Base-by-base conservation (phyloP, 2,797 vertebrate species). In the Cirrhinus molitorella region DNA sequence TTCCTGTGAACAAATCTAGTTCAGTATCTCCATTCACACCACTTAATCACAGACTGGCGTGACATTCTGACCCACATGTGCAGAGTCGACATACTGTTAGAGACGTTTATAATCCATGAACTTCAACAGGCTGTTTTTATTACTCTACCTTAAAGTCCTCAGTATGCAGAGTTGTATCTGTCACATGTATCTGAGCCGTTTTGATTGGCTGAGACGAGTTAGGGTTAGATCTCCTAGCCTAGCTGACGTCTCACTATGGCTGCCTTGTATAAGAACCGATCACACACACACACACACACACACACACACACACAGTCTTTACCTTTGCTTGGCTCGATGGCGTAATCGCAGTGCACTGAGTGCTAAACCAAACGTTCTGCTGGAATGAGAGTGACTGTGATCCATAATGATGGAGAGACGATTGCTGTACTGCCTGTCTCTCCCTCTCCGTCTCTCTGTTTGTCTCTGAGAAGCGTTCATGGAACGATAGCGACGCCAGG, bases 241-340 rank as follows among this genome's bases (percentile, higher is more conserved):
- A 9, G 51, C 51, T 57, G 55, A 53, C 2, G 23, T 59, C n/a
- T 59, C 23, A 59, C 12, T 82, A 87, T 9, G 51, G 19, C 19
- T 21, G 19, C 9, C 19, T 53, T 9, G 8, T 21, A 53, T 53
- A 53, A 21, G 51, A 53, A 53, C 51, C 19, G 3, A 21, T 55
- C 17, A 9, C 49, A 53, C 17, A 72, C 77, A 72, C 51, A 75
- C 43, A 87, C 81, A 85, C 70, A 45, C 80, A 75, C 51, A 84
- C 59, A 17, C 45, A 53, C 72, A 81, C 19, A 77, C 34, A 71
- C 74, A 47, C 31, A 34, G 40, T 78, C 63, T 86, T 86, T 94
- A 95, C 95, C 94, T 95, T 88, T 85, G 86, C 61, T 81, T 92
- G 25, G 93, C 95, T 85, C 90, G 90, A 90, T 95, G 94, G 25